Conservation (phyloP, 2,888 invertebrate species). For the Orthosia incerta region DNA sequence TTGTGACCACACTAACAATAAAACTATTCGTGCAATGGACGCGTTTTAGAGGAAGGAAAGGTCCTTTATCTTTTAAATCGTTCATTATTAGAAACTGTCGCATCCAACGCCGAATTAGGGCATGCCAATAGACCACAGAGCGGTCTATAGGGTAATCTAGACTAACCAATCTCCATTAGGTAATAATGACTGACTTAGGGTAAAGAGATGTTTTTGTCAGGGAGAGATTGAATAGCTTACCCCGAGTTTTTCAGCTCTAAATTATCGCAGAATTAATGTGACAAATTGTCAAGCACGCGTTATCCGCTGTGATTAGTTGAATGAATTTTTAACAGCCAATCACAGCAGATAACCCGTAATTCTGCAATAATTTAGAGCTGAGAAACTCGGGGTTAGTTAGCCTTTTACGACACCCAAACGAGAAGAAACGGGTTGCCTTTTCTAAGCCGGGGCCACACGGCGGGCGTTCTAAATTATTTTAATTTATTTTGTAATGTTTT, state of each 20-base stretch:
- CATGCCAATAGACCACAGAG: not conserved
- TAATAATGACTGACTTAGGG: too few relatives aligned
- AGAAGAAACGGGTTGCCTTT: not conserved
- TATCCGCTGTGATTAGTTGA: too few relatives aligned
- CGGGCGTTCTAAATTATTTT: not conserved
- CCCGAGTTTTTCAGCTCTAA: too few relatives aligned
- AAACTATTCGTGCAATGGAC: not conserved
- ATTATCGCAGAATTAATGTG: too few relatives aligned
- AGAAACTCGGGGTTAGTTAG: too few relatives aligned
- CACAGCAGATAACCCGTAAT: too few relatives aligned
- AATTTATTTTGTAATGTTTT: not conserved
- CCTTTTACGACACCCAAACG: constrained; percentile 3
- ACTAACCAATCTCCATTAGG: not conserved
- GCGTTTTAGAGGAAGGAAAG: not conserved
- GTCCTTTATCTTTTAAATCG: not conserved
- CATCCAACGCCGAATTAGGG: not conserved
- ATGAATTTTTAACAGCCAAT: too few relatives aligned
- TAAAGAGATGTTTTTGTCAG: not conserved
- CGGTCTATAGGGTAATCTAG: not conserved
- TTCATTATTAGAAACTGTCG: not conserved
- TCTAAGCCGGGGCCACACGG: constrained; percentile 4
- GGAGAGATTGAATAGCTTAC: not conserved
- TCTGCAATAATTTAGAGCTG: too few relatives aligned
- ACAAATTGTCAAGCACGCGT: too few relatives aligned
- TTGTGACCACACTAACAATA: constrained; percentile 31